phyloP scores from a whole-genome alignment of 2,888 invertebrate genomes.

The Alviniconcha strummeri region DNA sequence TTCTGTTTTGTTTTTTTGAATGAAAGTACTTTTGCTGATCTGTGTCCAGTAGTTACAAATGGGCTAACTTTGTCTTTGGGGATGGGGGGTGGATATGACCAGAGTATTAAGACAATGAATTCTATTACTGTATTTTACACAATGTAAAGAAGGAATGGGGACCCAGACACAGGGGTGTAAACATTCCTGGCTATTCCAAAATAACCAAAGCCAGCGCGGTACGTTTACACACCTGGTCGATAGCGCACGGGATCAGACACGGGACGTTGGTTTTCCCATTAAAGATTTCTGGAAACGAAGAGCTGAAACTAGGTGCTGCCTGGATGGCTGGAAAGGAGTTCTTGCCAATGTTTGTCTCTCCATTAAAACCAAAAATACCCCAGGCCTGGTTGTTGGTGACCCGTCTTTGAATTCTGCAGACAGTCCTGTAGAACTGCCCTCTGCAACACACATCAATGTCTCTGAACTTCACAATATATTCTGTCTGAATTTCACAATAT shows the following conservation, averaged over 20 bases:
- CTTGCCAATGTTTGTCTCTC: constrained; percentile 97
- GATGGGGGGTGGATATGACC: too few relatives aligned
- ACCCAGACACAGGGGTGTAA: too few relatives aligned
- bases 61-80: too few relatives aligned
- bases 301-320: constrained; percentile 90
- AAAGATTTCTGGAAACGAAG: constrained; percentile 87
- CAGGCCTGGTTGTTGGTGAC: constrained; percentile 98
- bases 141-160: too few relatives aligned
- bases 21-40: too few relatives aligned
- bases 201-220: too few relatives aligned
- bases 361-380: constrained; percentile 98
- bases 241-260: constrained; percentile 96
- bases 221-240: constrained; percentile 84
- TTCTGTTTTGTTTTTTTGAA: too few relatives aligned
- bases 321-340: constrained; percentile 97
- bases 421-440: constrained; percentile 93
- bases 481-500: not conserved
- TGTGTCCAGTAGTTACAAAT: too few relatives aligned
- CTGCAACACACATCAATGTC: constrained; percentile 79
- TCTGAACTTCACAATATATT: too few relatives aligned
- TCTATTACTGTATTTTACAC: too few relatives aligned
- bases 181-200: too few relatives aligned
- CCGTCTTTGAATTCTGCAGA: constrained; percentile 92
- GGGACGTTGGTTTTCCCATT: constrained; percentile 82
- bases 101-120: too few relatives aligned